Conservation (phyloP, 2,113 vertebrate genomes). For the Orthonyx spaldingii region DNA sequence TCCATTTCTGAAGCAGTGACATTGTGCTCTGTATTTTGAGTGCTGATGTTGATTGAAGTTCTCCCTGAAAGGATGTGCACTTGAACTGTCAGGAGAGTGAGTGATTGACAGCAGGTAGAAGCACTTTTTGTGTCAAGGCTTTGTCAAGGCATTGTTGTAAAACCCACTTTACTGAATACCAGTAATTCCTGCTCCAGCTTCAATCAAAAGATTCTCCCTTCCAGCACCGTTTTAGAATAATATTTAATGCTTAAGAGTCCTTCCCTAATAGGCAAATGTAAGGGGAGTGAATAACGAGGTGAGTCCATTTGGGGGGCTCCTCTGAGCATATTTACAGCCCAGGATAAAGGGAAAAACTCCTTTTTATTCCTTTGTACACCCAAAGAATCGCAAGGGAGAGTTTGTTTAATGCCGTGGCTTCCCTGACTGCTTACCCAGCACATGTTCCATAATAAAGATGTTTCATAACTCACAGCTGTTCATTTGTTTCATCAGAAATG, state of each 20-base stretch:
- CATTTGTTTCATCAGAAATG: background rate
- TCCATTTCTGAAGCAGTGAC: conserved; percentile 40
- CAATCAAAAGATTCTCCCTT: background rate
- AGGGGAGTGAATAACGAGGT: background rate
- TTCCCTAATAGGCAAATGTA: conserved; percentile 1
- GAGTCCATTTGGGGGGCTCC: background rate
- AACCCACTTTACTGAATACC: conserved; percentile 49
- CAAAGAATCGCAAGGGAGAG: background rate
- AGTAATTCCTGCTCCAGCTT: conserved; percentile 40
- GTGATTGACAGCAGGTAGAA: conserved; percentile 65
- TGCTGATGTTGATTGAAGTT: conserved; percentile 66
- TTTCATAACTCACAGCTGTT: background rate
- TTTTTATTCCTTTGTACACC: background rate
- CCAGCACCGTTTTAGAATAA: background rate
- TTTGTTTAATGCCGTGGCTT: background rate
- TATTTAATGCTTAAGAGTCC: background rate
- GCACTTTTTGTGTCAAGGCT: conserved; percentile 76
- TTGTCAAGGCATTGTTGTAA: conserved; percentile 64
- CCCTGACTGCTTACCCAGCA: background rate
- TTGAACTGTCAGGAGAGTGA: conserved; percentile 71
- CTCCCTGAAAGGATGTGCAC: conserved; percentile 66
- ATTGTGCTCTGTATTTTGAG: conserved; percentile 49
- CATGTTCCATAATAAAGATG: background rate
- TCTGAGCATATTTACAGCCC: background rate
- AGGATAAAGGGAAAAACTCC: background rate